Conservation (phyloP, 2,888 invertebrate genomes). For the Listrodromus nycthemerus region DNA sequence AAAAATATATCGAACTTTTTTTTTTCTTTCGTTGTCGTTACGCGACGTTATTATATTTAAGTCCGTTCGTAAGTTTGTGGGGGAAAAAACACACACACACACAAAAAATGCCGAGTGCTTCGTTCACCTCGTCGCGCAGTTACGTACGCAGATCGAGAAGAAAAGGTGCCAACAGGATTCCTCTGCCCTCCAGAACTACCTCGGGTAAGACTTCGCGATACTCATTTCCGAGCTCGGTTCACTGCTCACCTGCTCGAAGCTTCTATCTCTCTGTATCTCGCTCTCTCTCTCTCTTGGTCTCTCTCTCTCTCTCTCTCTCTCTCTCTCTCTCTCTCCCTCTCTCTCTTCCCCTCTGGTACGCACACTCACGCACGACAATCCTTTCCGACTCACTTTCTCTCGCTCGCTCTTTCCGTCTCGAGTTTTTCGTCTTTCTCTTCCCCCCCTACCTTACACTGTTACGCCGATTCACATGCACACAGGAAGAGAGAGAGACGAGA, state of each 20-base stretch:
- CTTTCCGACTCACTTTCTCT: background rate
- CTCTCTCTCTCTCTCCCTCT: constrained; percentile 26
- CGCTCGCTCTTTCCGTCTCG: constrained; percentile 22
- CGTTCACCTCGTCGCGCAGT: constrained; percentile 96
- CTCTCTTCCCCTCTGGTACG: constrained; percentile 63
- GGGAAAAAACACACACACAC: constrained; percentile 58
- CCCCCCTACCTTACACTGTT: background rate
- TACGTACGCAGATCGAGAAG: constrained; percentile 96
- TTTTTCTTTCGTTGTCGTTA: constrained; percentile 4
- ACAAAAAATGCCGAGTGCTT: constrained; percentile 97
- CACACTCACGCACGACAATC: constrained; percentile 13
- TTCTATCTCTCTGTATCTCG: constrained; percentile 20
- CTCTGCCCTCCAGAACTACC: constrained; percentile 92
- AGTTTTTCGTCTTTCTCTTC: constrained; percentile 2
- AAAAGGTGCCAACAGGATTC: constrained; percentile 95
- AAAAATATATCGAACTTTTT: constrained; percentile 34
- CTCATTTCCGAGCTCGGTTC: constrained; percentile 68
- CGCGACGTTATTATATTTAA: too few species aligned
- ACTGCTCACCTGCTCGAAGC: constrained; percentile 72
- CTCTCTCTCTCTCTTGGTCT: constrained; percentile 55
- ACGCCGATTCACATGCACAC: constrained; percentile 25
- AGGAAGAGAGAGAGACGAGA: background rate
- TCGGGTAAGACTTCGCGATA: constrained; percentile 88
- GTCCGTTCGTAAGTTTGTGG: constrained; percentile 87
- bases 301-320: constrained; percentile 40